Conservation (phyloP, 2,888 invertebrate genomes). For the Drosophila peninsularis region DNA sequence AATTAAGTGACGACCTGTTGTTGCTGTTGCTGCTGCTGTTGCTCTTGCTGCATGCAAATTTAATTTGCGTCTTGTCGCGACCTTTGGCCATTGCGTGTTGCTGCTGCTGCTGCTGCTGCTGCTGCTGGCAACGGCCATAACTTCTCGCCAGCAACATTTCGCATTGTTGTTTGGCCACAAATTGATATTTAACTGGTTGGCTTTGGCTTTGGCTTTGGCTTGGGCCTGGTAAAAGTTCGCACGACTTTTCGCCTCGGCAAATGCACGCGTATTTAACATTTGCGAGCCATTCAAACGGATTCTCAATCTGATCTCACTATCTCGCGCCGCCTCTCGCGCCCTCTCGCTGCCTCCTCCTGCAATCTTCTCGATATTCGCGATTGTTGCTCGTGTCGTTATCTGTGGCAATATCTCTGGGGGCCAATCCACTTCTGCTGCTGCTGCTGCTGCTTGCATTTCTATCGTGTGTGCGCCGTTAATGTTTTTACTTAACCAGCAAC, state of each 20-base stretch:
- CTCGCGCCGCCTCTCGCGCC: background rate
- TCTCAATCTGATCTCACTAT: slow-evolving; percentile 12
- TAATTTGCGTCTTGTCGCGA: slow-evolving; percentile 65
- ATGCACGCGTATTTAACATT: slow-evolving; percentile 43
- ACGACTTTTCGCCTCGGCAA: slow-evolving; percentile 46
- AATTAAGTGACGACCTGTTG: slow-evolving; percentile 73
- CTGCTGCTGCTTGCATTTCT: slow-evolving; percentile 38
- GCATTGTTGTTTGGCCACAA: slow-evolving; percentile 56
- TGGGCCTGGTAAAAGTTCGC: slow-evolving; percentile 51
- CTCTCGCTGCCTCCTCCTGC: background rate
- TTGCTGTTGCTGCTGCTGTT: slow-evolving; percentile 42
- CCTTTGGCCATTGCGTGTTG: slow-evolving; percentile 63
- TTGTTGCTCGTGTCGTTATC: slow-evolving; percentile 56
- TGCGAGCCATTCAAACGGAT: slow-evolving; percentile 28
- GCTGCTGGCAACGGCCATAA: slow-evolving; percentile 51
- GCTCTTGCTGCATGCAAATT: slow-evolving; percentile 74
- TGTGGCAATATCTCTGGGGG: slow-evolving; percentile 48
- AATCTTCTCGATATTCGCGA: slow-evolving; percentile 36
- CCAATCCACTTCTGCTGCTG: slow-evolving; percentile 48
- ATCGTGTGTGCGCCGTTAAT: slow-evolving; percentile 60
- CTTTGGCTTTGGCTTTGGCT: background rate
- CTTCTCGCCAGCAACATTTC: slow-evolving; percentile 52
- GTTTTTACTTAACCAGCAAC: slow-evolving; percentile 39
- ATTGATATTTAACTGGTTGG: slow-evolving; percentile 54
- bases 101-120: slow-evolving; percentile 40